phyloP scores from a whole-genome alignment of 30 jellyfish, hydroid and myxozoan species.

The Chrysaora quinquecirrha region DNA sequence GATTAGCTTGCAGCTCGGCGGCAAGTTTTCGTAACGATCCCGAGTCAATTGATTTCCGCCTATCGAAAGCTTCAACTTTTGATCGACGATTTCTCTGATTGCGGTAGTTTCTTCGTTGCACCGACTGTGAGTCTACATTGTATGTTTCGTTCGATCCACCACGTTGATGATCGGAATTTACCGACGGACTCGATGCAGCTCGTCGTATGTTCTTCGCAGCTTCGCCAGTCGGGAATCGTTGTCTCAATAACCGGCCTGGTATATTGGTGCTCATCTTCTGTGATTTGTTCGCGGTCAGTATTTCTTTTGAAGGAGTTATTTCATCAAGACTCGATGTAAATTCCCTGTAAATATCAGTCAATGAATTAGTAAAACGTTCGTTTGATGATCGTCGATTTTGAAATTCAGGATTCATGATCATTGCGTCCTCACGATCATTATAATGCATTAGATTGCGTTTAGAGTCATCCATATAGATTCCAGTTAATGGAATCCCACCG shows the following conservation, averaged over 20 bases:
- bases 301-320: neutral
- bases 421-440: neutral
- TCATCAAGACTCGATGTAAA: neutral
- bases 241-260: conserved; percentile 14
- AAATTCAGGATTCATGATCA: neutral
- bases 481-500: neutral
- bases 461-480: neutral
- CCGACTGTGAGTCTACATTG: conserved; percentile 6
- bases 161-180: conserved; percentile 44
- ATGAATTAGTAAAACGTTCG: neutral
- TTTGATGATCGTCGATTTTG: neutral
- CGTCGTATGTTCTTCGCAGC: conserved; percentile 51
- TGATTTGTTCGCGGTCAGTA: neutral
- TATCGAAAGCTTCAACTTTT: conserved; percentile 65
- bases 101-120: neutral
- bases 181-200: conserved; percentile 68
- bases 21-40: conserved; percentile 94
- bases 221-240: neutral
- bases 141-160: conserved; percentile 31
- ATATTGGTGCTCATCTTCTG: conserved; percentile 18
- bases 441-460: neutral
- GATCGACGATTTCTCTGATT: conserved; percentile 2
- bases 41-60: conserved; percentile 97
- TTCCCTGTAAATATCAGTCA: neutral
- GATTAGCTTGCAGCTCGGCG: conserved; percentile 88